Percentiles rank a stretch among this genome's conserved stretches.
These are phyloP conservation scores for Tiphia femorata DNA, from an alignment of 2,888 invertebrate species.

Conservation along the genomic window DNA sequence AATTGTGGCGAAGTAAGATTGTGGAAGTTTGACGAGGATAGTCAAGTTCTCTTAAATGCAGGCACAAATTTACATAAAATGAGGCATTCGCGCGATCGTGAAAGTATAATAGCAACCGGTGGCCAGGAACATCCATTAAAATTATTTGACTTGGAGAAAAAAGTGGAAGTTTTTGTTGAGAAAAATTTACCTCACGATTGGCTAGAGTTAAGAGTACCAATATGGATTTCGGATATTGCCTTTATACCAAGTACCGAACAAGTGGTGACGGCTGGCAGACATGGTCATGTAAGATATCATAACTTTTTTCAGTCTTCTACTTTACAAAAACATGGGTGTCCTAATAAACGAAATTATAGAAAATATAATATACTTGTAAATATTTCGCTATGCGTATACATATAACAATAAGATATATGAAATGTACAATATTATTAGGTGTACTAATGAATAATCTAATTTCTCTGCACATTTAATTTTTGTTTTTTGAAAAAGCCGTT, in stretches of 20 bases:
- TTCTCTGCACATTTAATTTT: too few relatives aligned
- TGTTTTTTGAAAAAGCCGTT: too few relatives aligned
- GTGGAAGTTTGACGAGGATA: conserved; percentile 71
- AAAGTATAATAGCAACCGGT: conserved; percentile 83
- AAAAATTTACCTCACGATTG: conserved; percentile 87
- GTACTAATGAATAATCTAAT: too few relatives aligned
- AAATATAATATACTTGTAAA: conserved; percentile 5
- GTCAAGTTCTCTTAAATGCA: conserved; percentile 69
- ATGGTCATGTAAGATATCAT: conserved; percentile 80
- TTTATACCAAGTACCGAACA: conserved; percentile 78
- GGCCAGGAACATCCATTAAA: conserved; percentile 92
- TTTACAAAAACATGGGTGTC: background rate
- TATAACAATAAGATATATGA: background rate
- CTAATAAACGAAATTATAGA: background rate
- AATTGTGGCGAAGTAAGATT: conserved; percentile 76
- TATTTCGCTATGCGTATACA: conserved; percentile 3
- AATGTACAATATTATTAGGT: background rate
- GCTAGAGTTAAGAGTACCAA: conserved; percentile 84
- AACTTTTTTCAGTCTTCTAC: conserved; percentile 1
- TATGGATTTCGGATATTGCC: conserved; percentile 88
- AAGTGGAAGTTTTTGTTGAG: conserved; percentile 71
- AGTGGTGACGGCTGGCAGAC: conserved; percentile 82
- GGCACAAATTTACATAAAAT: conserved; percentile 77
- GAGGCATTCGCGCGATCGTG: conserved; percentile 73
- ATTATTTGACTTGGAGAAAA: conserved; percentile 79